Conservation (phyloP, 2,888 invertebrate genomes). For the Rhagium mordax region DNA sequence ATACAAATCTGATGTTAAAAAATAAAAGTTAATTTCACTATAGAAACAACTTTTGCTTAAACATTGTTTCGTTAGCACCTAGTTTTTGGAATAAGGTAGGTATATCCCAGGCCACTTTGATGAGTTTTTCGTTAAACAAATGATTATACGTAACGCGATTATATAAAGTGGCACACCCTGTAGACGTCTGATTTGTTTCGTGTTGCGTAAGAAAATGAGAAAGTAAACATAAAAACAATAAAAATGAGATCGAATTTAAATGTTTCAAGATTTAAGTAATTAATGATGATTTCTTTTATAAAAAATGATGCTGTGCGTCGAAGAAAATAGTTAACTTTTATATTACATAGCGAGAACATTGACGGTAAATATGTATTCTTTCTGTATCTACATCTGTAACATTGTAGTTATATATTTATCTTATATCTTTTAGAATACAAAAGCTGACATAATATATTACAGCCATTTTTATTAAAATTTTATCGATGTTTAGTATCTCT, state of each 20-base stretch:
- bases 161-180: neutral
- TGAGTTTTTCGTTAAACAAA: too few species aligned
- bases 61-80: too few species aligned
- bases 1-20: too few species aligned
- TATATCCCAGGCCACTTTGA: too few species aligned
- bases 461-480: conserved; percentile 51
- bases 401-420: conserved; percentile 50
- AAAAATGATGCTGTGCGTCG: conserved; percentile 10
- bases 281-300: conserved; percentile 30
- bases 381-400: conserved; percentile 47
- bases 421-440: conserved; percentile 50
- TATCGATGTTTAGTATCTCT: conserved; percentile 49
- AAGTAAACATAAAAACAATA: conserved; percentile 22
- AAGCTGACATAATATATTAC: conserved; percentile 55
- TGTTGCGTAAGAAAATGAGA: conserved; percentile 18
- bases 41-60: too few species aligned
- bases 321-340: conserved; percentile 15
- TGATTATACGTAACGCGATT: too few species aligned
- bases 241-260: conserved; percentile 21
- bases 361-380: conserved; percentile 43
- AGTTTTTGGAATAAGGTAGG: too few species aligned
- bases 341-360: conserved; percentile 42
- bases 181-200: conserved; percentile 7
- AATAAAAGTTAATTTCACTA: too few species aligned
- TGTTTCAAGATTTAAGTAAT: conserved; percentile 30